Conservation (phyloP, 1,140 invertebrate genomes). For the Dufourea novaeangliae region DNA sequence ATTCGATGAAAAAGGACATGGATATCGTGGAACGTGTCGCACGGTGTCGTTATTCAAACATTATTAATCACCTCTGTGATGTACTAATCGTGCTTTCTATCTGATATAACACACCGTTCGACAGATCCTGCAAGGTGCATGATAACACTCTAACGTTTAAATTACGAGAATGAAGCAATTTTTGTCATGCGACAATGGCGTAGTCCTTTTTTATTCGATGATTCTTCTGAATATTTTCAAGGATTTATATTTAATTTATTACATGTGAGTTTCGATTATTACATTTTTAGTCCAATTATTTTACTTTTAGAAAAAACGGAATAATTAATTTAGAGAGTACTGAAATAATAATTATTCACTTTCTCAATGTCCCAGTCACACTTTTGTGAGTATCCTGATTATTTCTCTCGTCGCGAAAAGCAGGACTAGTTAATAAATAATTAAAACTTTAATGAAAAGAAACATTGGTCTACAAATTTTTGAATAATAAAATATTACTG, state of each 20-base stretch:
- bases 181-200: not conserved
- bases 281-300: not conserved
- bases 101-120: not conserved
- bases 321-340: too few relatives aligned
- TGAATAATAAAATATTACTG: too few relatives aligned
- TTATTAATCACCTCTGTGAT: not conserved
- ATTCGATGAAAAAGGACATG: slow-evolving; percentile 29
- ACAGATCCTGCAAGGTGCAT: slow-evolving; percentile 1
- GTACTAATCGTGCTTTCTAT: too few relatives aligned
- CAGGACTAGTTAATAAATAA: too few relatives aligned
- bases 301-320: too few relatives aligned
- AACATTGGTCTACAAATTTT: too few relatives aligned
- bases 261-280: not conserved
- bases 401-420: too few relatives aligned
- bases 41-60: not conserved
- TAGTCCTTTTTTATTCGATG: not conserved
- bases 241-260: not conserved
- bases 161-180: not conserved
- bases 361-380: too few relatives aligned
- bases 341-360: too few relatives aligned
- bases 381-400: too few relatives aligned
- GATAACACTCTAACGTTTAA: slow-evolving; percentile 5
- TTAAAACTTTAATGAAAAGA: too few relatives aligned
- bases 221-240: too few relatives aligned
- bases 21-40: not conserved